Conservation (phyloP, 2,113 vertebrate species). For the Colossoma macropomum region DNA sequence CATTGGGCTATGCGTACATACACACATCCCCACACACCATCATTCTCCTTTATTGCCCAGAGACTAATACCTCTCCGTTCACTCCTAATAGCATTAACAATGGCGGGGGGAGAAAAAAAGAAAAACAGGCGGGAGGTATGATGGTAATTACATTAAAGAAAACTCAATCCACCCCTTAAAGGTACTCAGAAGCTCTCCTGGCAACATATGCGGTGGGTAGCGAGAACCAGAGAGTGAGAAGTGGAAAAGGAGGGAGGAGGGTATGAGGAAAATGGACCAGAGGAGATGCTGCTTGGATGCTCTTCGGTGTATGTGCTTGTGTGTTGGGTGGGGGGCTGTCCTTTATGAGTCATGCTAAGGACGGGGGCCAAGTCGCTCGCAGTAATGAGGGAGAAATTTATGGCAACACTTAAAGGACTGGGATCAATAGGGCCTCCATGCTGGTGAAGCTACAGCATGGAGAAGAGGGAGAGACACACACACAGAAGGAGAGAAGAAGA, state of each 20-base stretch:
- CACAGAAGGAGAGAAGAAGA: slow-evolving; percentile 14
- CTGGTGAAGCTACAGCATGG: slow-evolving; percentile 18
- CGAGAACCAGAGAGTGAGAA: slow-evolving; percentile 38
- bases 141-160: slow-evolving; percentile 72
- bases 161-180: slow-evolving; percentile 70
- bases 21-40: slow-evolving; percentile 19
- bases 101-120: slow-evolving; percentile 41
- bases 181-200: slow-evolving; percentile 71
- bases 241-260: slow-evolving; percentile 58
- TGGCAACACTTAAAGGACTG: slow-evolving; percentile 79
- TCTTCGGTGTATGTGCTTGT: slow-evolving; percentile 37
- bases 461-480: slow-evolving; percentile 15
- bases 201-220: slow-evolving; percentile 68
- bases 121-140: slow-evolving; percentile 60
- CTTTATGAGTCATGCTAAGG: slow-evolving; percentile 47
- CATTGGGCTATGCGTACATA: background rate
- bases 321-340: slow-evolving; percentile 16
- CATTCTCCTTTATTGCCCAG: slow-evolving; percentile 43
- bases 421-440: slow-evolving; percentile 71
- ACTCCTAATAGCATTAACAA: slow-evolving; percentile 57
- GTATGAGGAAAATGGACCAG: slow-evolving; percentile 44
- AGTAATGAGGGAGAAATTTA: slow-evolving; percentile 77
- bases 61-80: slow-evolving; percentile 48
- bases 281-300: slow-evolving; percentile 37
- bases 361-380: slow-evolving; percentile 60